Conservation (phyloP, 2,797 vertebrate species). For the Valencia hispanica region DNA sequence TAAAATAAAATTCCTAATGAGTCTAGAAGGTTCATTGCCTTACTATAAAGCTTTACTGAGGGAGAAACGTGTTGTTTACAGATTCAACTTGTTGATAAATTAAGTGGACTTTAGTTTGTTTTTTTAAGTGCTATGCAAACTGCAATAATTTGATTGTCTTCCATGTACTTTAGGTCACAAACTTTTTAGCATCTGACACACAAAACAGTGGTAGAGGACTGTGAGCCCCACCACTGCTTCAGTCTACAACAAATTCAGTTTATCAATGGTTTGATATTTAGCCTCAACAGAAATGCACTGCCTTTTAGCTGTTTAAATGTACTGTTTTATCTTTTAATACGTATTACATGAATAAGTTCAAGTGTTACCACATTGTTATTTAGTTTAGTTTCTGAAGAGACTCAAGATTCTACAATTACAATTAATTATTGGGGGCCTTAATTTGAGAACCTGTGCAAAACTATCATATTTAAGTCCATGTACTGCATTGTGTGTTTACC, state of each 20-base stretch:
- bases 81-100: slow-evolving; percentile 11
- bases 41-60: slow-evolving; percentile 22
- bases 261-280: no score
- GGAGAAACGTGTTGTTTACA: slow-evolving; percentile 26
- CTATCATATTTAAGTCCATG: not conserved
- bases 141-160: slow-evolving; percentile 26
- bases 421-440: not conserved
- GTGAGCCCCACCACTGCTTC: not conserved
- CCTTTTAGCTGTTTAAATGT: not conserved
- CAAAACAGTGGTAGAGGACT: not conserved
- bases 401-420: not conserved
- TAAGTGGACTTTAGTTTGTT: slow-evolving; percentile 19
- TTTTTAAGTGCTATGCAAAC: slow-evolving; percentile 51
- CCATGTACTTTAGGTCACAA: not conserved
- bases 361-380: not conserved
- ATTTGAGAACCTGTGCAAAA: not conserved
- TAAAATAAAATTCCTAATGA: slow-evolving; percentile 20
- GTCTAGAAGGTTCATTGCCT: not conserved
- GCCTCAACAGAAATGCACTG: not conserved
- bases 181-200: not conserved
- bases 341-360: no score
- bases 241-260: not conserved
- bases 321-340: not conserved
- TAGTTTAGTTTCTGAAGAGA: not conserved
- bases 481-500: slow-evolving; percentile 2